Evolutionary conservation across 2,797 vertebrate genomes (phyloP).

Genomic region (Oreochromis mossambicus): DNA sequence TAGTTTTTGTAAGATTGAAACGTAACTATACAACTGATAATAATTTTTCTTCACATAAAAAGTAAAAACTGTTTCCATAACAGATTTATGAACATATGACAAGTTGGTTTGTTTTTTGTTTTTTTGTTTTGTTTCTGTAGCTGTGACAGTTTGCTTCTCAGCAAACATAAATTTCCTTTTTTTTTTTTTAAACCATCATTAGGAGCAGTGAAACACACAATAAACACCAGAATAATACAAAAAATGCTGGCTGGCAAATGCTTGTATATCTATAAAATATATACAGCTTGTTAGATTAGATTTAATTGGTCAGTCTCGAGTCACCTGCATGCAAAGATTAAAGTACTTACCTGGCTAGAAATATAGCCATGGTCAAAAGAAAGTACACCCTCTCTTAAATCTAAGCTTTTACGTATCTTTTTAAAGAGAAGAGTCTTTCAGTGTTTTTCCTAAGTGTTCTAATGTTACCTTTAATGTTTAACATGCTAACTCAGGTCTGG

Average conservation of each 20-base stretch:
- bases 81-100: background rate
- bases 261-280: background rate
- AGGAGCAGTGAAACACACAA: too few species aligned
- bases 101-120: background rate
- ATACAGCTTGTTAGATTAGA: background rate
- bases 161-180: background rate
- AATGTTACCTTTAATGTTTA: background rate
- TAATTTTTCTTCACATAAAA: background rate
- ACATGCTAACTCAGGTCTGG: background rate
- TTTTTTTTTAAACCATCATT: background rate
- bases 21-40: background rate
- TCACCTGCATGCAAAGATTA: background rate
- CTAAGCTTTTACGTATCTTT: background rate
- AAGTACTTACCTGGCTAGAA: background rate
- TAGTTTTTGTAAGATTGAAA: background rate
- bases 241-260: too few species aligned
- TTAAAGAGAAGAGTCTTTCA: background rate
- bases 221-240: too few species aligned
- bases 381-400: background rate
- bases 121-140: accelerated
- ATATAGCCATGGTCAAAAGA: background rate
- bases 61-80: background rate
- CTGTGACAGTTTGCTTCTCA: background rate
- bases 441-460: background rate
- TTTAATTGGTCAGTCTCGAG: background rate